Evolutionary conservation across 2,113 vertebrate genomes (phyloP), one percentile per base, ranked within the genome.

Genomic region (Calidris pugnax): DNA sequence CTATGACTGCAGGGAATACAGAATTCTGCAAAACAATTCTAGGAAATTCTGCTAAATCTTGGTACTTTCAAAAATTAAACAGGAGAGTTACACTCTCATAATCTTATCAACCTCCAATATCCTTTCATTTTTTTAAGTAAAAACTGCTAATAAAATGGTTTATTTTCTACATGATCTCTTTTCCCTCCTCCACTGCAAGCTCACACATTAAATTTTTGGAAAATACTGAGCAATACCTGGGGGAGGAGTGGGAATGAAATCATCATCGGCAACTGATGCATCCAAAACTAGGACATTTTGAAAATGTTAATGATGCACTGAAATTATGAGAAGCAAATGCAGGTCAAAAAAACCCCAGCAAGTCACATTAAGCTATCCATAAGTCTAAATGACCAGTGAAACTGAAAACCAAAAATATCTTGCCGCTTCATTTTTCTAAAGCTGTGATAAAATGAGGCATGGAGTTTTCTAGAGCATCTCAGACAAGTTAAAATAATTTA

Each of bases 201-300:
- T 89, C 77, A 85, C 39, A 55, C 23, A 53, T 33, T 11, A 71
- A 15, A 63, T 66, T 92, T 92, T 78, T 71, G 30, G 86, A 82
- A 95, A 96, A 92, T 20, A 75, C 68, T 63, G 67, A 92, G 75
- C 78, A 90, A 90, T 69, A 95, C 37, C 20, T 66, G 68, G 45
- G n/a, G 82, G 75, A 91, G 27, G 57, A 37, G 51, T 92, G 56
- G 51, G 80, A 95, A 20, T 48, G 56, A 90, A 96, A 92, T 73
- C 68, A 90, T 74, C 45, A n/a, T 22, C 1, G 0, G 80, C 64
- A 78, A 89, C 47, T 55, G 68, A 92, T 60, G 56, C 20, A 85
- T 89, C 64, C 73, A 78, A 87, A 95, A 75, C 12, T 64, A 81
- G 43, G 60, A 85, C 8, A 51, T 89, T 91, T 64, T 1, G 76